Conservation (phyloP, 2,113 vertebrate species). For the Electrona antarctica region DNA sequence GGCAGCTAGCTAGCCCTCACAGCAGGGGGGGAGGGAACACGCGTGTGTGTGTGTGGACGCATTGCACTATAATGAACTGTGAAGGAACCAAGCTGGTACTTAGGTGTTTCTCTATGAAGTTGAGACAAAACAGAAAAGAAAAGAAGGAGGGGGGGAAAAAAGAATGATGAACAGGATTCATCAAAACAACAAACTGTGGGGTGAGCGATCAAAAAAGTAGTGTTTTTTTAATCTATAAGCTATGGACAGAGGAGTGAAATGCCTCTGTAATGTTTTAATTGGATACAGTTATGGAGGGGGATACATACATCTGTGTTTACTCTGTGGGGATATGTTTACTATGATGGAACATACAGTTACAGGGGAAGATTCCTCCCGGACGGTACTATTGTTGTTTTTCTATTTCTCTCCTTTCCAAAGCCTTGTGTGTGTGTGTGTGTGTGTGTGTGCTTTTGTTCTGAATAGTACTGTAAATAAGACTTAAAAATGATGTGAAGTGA, state of each 20-base stretch:
- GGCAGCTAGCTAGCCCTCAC: constrained; percentile 68
- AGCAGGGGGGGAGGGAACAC: constrained; percentile 59
- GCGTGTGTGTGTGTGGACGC: constrained; percentile 51
- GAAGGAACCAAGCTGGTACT: constrained; percentile 86
- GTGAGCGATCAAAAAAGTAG: constrained; percentile 24
- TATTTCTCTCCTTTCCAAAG: constrained; percentile 46
- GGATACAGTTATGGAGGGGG: constrained; percentile 49
- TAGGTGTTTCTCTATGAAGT: constrained; percentile 75
- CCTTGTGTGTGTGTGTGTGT: constrained; percentile 11
- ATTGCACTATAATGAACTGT: constrained; percentile 85
- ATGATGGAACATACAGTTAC: constrained; percentile 66
- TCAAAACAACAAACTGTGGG: constrained; percentile 55
- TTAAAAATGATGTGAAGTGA: constrained; percentile 50
- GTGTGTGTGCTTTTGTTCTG: constrained; percentile 25
- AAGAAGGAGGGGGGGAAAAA: constrained; percentile 4
- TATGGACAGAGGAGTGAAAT: constrained; percentile 50
- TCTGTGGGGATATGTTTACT: constrained; percentile 74
- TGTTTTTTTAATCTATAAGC: constrained; percentile 43
- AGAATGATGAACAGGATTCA: constrained; percentile 80
- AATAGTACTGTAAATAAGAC: constrained; percentile 56
- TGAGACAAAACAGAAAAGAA: constrained; percentile 8
- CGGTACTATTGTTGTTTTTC: constrained; percentile 51
- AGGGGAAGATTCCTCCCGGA: constrained; percentile 71
- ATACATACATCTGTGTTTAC: constrained; percentile 56
- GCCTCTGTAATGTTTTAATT: constrained; percentile 40